A percentile compares a stretch with the other conserved stretches of the same genome.
Conservation (phyloP, 2,888 invertebrate species). For the Pristionchus maxplancki region DNA sequence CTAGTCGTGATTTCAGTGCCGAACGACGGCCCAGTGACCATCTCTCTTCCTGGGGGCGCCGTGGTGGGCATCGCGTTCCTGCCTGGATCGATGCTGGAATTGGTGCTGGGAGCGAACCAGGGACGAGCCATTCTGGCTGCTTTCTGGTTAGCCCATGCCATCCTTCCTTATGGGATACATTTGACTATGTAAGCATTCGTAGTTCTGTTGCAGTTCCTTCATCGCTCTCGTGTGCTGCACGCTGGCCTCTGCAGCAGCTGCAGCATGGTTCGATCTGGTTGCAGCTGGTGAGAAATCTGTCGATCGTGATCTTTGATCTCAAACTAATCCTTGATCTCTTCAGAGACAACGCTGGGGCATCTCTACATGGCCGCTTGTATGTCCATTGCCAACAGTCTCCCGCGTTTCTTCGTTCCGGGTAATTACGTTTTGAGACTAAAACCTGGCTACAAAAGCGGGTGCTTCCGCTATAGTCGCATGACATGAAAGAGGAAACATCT, state of each 20-base stretch:
- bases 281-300: not conserved
- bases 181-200: too few species aligned
- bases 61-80: not conserved
- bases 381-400: not conserved
- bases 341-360: not conserved
- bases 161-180: not conserved
- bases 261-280: not conserved
- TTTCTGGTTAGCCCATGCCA: not conserved
- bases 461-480: too few species aligned
- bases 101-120: not conserved
- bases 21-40: not conserved
- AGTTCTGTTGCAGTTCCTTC: slow-evolving; percentile 7
- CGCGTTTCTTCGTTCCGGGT: not conserved
- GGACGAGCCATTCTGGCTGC: not conserved
- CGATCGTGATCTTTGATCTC: not conserved
- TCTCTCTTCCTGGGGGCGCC: not conserved
- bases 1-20: not conserved
- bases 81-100: not conserved
- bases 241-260: not conserved
- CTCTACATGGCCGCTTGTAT: not conserved
- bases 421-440: too few species aligned
- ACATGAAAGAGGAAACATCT: not conserved
- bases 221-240: not conserved
- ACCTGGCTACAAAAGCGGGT: too few species aligned
- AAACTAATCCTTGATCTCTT: not conserved